Conservation (phyloP, 2,113 vertebrate species). For the Ailurus styani region DNA sequence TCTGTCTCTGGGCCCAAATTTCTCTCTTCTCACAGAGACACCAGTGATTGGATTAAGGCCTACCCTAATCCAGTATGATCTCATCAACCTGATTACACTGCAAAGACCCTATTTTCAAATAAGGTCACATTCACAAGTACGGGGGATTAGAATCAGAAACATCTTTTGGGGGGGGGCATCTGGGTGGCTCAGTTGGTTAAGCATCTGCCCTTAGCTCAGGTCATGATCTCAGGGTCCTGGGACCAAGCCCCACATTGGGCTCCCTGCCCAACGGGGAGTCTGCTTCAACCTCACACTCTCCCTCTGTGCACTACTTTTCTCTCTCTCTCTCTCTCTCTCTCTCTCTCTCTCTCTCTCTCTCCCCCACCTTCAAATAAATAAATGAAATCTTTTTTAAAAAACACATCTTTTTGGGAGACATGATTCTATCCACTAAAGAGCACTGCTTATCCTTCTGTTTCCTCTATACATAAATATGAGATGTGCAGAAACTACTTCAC, state of each 20-base stretch:
- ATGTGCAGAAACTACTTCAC: not conserved
- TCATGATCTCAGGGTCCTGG: not conserved
- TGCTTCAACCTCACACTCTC: not conserved
- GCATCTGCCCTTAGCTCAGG: not conserved
- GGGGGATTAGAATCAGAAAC: not conserved
- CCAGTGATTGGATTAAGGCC: not conserved
- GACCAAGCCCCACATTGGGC: not conserved
- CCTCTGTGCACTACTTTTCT: not conserved
- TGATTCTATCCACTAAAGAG: not conserved
- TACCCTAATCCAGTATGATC: not conserved
- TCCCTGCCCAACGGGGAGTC: not conserved
- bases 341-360: no score
- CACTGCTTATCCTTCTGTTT: not conserved
- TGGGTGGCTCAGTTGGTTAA: not conserved
- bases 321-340: no score
- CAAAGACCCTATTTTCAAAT: not conserved
- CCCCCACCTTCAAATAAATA: no score
- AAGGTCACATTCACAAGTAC: not conserved
- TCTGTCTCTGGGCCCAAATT: not conserved
- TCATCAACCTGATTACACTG: not conserved
- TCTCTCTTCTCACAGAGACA: not conserved
- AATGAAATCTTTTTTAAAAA: not conserved
- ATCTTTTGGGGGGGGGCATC: not conserved
- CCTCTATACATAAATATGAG: not conserved
- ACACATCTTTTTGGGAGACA: not conserved